Evolutionary conservation across 92 coral and sea anemone genomes (phyloP).

Genomic region (Siderastrea siderea): DNA sequence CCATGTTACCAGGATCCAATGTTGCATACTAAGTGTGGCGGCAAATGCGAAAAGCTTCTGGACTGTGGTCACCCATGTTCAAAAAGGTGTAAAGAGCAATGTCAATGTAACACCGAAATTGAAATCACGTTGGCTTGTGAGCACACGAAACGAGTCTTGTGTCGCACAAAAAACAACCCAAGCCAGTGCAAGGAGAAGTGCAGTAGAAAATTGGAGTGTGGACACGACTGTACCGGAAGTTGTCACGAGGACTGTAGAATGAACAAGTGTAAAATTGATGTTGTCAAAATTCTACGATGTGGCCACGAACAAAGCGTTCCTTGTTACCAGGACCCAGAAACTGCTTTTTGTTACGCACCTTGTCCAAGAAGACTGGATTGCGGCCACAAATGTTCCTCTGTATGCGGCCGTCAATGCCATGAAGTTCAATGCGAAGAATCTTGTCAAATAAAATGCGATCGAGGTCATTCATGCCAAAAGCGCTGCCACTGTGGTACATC

Average conservation of each 20-base stretch:
- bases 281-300: conserved; percentile 38
- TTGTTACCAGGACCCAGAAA: not conserved
- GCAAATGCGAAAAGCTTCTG: conserved; percentile 7
- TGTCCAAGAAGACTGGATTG: conserved; percentile 10
- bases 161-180: not conserved
- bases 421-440: not conserved
- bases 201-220: conserved; percentile 11
- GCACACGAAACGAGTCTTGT: not conserved
- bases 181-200: not conserved
- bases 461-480: conserved; percentile 41
- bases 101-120: conserved; percentile 11
- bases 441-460: conserved; percentile 25
- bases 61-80: conserved; percentile 80
- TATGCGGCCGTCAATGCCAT: not conserved
- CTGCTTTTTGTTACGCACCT: conserved; percentile 5
- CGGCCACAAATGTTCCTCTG: conserved; percentile 24
- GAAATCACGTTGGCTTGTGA: not conserved
- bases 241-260: conserved; percentile 13
- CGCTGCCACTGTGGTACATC: conserved; percentile 9
- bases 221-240: conserved; percentile 18
- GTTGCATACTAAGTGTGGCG: not conserved
- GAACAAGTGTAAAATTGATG: not conserved
- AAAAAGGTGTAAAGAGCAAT: conserved; percentile 38
- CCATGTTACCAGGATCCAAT: conserved; percentile 35
- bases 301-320: conserved; percentile 28